These are phyloP conservation scores for Oryzias celebensis DNA, from an alignment of 2,113 vertebrate genomes.

Conservation along the genomic window DNA sequence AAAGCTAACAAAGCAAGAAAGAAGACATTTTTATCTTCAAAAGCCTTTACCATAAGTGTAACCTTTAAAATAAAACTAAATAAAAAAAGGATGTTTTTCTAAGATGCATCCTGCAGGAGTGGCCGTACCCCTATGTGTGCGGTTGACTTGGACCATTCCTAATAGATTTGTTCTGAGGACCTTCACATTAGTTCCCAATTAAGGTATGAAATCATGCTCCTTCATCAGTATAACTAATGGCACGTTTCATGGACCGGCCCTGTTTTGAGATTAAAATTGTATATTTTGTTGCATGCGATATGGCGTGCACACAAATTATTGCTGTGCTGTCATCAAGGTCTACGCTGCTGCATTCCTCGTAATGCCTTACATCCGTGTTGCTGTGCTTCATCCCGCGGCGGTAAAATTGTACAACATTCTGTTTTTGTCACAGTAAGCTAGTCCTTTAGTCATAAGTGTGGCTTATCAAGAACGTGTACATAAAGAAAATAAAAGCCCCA, in stretches of 20 bases:
- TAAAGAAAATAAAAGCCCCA: too few relatives aligned
- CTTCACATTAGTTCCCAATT: slow-evolving; percentile 66
- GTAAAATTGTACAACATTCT: slow-evolving; percentile 3
- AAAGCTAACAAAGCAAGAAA: slow-evolving; percentile 57
- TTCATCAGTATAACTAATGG: slow-evolving; percentile 71
- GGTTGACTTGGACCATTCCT: slow-evolving; percentile 60
- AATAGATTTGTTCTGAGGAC: slow-evolving; percentile 77
- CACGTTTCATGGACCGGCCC: slow-evolving; percentile 51
- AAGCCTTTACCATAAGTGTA: slow-evolving; percentile 57
- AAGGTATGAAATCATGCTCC: slow-evolving; percentile 73
- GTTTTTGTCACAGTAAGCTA: too few relatives aligned
- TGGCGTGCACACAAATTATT: slow-evolving; percentile 44
- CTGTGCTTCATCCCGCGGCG: slow-evolving; percentile 42
- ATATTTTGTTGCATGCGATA: slow-evolving; percentile 60
- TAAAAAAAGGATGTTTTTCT: slow-evolving; percentile 48
- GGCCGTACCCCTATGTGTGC: slow-evolving; percentile 46
- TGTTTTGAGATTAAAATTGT: slow-evolving; percentile 61
- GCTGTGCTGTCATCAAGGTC: slow-evolving; percentile 44
- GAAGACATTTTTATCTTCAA: slow-evolving; percentile 55
- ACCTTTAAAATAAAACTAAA: slow-evolving; percentile 30
- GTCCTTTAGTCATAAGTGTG: too few relatives aligned
- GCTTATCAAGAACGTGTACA: too few relatives aligned
- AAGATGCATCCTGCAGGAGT: slow-evolving; percentile 40
- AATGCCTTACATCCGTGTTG: slow-evolving; percentile 37
- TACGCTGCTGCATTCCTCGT: slow-evolving; percentile 26